Evolutionary conservation across 2,888 invertebrate species (phyloP).

Genomic region (Gymnosoma rotundatum): DNA sequence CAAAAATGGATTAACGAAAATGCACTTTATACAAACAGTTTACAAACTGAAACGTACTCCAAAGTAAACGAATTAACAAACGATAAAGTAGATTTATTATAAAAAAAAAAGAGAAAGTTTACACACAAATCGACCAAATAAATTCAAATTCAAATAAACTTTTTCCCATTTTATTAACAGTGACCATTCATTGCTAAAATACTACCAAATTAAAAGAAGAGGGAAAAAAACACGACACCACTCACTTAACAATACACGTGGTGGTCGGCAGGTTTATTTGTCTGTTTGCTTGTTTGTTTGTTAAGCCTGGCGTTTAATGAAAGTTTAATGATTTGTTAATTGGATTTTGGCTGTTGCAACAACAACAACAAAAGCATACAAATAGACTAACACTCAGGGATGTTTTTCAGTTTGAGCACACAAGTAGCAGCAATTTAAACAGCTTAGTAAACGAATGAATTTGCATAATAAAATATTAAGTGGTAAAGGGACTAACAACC

Average conservation of each 20-base stretch:
- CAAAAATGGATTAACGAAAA: slow-evolving; percentile 65
- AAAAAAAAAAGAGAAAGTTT: not conserved
- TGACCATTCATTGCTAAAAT: slow-evolving; percentile 29
- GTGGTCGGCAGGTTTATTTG: not conserved
- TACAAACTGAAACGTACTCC: slow-evolving; percentile 16
- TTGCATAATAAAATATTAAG: slow-evolving; percentile 34
- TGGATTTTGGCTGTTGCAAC: slow-evolving; percentile 80
- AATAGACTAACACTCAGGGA: slow-evolving; percentile 32
- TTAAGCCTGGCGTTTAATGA: slow-evolving; percentile 79
- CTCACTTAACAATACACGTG: slow-evolving; percentile 28
- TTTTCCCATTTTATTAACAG: slow-evolving; percentile 40
- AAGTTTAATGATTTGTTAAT: slow-evolving; percentile 82
- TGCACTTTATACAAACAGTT: slow-evolving; percentile 48
- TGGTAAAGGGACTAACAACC: slow-evolving; percentile 4
- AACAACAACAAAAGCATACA: not conserved
- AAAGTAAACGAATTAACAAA: slow-evolving; percentile 37
- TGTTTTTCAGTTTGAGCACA: slow-evolving; percentile 32
- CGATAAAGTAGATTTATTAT: slow-evolving; percentile 21
- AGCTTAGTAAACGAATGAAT: slow-evolving; percentile 55
- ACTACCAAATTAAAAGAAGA: slow-evolving; percentile 20
- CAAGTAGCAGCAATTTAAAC: slow-evolving; percentile 48
- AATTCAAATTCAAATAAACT: slow-evolving; percentile 55
- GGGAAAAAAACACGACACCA: not conserved
- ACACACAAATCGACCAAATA: slow-evolving; percentile 34
- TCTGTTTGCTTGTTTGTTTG: slow-evolving; percentile 59